Conservation (phyloP, 1,140 invertebrate genomes). For the Eufriesea mexicana region DNA sequence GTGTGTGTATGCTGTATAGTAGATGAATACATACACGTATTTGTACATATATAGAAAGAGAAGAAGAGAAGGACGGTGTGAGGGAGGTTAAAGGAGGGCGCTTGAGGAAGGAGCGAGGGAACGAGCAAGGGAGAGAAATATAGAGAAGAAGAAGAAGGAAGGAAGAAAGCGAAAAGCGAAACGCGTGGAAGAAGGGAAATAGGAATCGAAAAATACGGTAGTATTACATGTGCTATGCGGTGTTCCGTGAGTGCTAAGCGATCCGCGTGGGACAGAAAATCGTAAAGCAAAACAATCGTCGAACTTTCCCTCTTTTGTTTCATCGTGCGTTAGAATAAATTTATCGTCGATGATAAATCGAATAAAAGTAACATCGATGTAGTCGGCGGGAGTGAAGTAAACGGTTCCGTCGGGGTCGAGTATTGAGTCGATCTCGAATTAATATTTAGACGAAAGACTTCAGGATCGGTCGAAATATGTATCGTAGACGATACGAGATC, state of each 20-base stretch:
- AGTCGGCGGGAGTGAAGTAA: neutral
- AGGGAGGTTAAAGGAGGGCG: conserved; percentile 39
- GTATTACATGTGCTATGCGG: conserved; percentile 23
- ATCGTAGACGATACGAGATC: neutral
- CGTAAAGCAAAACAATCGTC: conserved; percentile 9
- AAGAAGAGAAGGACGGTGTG: conserved; percentile 40
- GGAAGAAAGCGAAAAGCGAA: conserved; percentile 37
- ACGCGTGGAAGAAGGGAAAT: conserved; percentile 33
- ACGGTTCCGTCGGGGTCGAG: neutral
- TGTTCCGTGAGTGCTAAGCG: neutral
- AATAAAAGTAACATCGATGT: neutral
- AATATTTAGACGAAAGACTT: neutral
- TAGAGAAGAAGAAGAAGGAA: neutral
- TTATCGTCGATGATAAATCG: neutral
- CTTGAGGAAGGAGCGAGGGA: conserved; percentile 5
- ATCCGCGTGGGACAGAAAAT: conserved; percentile 26
- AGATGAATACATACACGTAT: conserved; percentile 39
- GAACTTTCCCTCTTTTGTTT: conserved; percentile 5
- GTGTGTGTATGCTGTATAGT: conserved; percentile 21
- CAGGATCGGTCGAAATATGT: neutral
- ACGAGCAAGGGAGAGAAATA: conserved; percentile 14
- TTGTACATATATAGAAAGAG: conserved; percentile 48
- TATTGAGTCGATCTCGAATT: neutral
- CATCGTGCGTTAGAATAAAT: neutral
- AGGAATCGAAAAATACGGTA: conserved; percentile 33